Conservation (phyloP, 2,888 invertebrate species). For the Heliconius charithonia region DNA sequence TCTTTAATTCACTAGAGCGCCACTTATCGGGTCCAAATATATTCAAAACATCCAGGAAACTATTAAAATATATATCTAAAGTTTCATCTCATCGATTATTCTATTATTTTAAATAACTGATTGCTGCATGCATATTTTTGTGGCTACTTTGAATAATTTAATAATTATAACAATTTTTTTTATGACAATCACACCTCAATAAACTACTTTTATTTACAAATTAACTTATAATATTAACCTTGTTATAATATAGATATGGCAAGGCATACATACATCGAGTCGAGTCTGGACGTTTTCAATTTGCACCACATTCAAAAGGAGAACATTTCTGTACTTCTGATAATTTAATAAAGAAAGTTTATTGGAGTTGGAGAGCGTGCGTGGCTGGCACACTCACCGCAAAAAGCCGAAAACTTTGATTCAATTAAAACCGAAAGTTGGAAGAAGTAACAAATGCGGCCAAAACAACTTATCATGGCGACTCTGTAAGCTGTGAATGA, state of each 20-base stretch:
- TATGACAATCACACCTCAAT: neutral
- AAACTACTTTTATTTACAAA: neutral
- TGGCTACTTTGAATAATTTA: neutral
- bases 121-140: neutral
- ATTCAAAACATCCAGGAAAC: neutral
- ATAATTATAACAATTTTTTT: no score
- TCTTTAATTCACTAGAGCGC: neutral
- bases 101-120: no score
- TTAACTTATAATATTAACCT: neutral
- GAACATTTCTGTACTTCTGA: slow-evolving; percentile 82
- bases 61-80: neutral
- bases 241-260: slow-evolving; percentile 47
- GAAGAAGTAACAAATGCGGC: slow-evolving; percentile 72
- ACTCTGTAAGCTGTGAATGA: slow-evolving; percentile 31
- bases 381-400: slow-evolving; percentile 81
- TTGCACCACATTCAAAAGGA: slow-evolving; percentile 78
- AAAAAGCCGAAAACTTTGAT: slow-evolving; percentile 83
- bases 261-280: slow-evolving; percentile 51
- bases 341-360: slow-evolving; percentile 84
- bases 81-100: no score
- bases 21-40: neutral
- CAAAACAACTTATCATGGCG: slow-evolving; percentile 48
- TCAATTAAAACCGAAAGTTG: slow-evolving; percentile 82
- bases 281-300: slow-evolving; percentile 73
- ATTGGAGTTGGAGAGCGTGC: slow-evolving; percentile 74